phyloP scores from a whole-genome alignment of 1,140 invertebrate genomes.

The Hycleus phaleratus region DNA sequence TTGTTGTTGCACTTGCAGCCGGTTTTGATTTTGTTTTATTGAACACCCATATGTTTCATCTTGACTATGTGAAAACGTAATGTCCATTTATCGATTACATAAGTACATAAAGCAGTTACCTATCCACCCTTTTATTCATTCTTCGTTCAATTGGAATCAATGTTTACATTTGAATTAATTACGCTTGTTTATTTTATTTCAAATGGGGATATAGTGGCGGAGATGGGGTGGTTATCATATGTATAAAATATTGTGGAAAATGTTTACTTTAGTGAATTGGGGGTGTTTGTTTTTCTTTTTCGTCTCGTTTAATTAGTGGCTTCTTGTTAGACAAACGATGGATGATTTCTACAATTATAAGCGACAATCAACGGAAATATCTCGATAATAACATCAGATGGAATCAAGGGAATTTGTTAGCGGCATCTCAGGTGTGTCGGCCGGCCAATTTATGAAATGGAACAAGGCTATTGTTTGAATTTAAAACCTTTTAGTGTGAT shows the following conservation, averaged over 20 bases:
- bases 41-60: constrained; percentile 23
- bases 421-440: constrained; percentile 11
- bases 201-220: background rate
- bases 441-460: constrained; percentile 22
- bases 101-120: background rate
- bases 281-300: constrained; percentile 15
- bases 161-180: constrained; percentile 27
- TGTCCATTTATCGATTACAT: no score
- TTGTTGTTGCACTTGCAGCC: constrained; percentile 21
- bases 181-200: constrained; percentile 21
- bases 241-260: background rate
- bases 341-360: background rate
- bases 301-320: constrained; percentile 7
- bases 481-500: constrained; percentile 25
- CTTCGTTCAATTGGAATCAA: constrained; percentile 18
- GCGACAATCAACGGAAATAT: no score
- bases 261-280: constrained; percentile 7
- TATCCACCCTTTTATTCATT: constrained; percentile 10
- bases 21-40: constrained; percentile 30
- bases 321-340: constrained; percentile 5
- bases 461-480: constrained; percentile 24
- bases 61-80: no score
- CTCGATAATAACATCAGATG: no score
- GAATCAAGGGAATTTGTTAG: no score
- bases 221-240: no score